These are phyloP conservation scores for Cliona cf. orientalis DNA, from an alignment of 37 sponge, comb jelly and placozoan genomes.

Conservation along the genomic window DNA sequence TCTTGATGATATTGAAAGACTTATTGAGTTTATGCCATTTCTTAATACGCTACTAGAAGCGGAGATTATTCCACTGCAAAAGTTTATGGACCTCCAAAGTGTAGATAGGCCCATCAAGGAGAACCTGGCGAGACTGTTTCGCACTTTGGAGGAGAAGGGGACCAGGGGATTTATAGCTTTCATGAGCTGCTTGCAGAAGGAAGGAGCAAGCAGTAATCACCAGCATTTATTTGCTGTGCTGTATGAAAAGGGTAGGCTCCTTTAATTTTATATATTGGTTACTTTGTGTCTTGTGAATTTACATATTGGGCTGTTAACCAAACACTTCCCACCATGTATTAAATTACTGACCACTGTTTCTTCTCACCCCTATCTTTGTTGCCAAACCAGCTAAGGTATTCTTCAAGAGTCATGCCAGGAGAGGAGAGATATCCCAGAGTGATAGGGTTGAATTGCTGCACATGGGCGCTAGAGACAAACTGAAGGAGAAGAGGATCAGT, in stretches of 20 bases:
- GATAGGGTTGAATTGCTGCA: conserved; percentile 37
- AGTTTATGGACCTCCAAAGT: conserved; percentile 28
- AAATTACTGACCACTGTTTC: too few species aligned
- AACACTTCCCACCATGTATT: too few species aligned
- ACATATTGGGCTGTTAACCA: too few species aligned
- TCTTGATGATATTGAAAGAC: background rate
- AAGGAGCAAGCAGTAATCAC: background rate
- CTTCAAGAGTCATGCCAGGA: conserved; percentile 21
- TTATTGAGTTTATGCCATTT: conserved; percentile 10
- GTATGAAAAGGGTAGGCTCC: conserved; percentile 9
- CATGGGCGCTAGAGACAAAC: conserved; percentile 14
- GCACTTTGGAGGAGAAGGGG: conserved; percentile 28
- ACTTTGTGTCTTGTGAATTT: background rate
- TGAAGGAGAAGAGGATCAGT: background rate
- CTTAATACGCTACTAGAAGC: conserved; percentile 4
- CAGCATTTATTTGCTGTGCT: conserved; percentile 3
- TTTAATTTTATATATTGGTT: background rate
- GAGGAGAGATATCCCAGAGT: background rate
- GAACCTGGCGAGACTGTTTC: conserved; percentile 29
- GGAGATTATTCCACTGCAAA: background rate
- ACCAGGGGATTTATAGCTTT: conserved; percentile 47
- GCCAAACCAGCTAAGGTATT: conserved; percentile 27
- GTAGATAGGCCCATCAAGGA: conserved; percentile 15
- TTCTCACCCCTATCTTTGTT: too few species aligned
- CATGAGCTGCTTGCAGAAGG: conserved; percentile 9